These are phyloP conservation scores for Dreissena polymorpha DNA, from an alignment of 1,140 invertebrate species.

Conservation along the genomic window DNA sequence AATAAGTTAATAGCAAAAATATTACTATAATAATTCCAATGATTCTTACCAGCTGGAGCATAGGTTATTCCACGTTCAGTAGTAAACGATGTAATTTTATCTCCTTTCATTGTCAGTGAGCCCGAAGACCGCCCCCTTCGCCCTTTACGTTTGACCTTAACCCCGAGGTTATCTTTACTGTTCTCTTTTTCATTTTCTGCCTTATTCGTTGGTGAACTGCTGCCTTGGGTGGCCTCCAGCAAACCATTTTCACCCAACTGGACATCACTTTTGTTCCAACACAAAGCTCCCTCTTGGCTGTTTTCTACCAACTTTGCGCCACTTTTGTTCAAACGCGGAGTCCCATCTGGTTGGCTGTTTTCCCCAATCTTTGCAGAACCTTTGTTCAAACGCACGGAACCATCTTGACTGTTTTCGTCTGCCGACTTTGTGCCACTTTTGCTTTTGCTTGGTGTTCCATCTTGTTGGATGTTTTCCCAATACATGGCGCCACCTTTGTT, in stretches of 20 bases:
- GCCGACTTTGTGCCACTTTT: too few species aligned
- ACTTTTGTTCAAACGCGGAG: background rate
- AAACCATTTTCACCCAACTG: background rate
- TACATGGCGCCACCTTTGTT: too few species aligned
- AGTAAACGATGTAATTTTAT: slow-evolving; percentile 50
- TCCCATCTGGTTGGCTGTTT: background rate
- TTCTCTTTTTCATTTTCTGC: slow-evolving; percentile 43
- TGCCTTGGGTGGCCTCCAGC: background rate
- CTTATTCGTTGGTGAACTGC: background rate
- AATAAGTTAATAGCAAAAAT: too few species aligned
- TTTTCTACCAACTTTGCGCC: too few species aligned
- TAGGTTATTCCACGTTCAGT: slow-evolving; percentile 50
- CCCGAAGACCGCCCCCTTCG: slow-evolving; percentile 43
- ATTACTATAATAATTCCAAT: too few species aligned
- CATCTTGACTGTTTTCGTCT: background rate
- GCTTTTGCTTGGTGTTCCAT: too few species aligned
- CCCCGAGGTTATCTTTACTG: slow-evolving; percentile 42
- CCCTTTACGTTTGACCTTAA: slow-evolving; percentile 48
- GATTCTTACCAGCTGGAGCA: slow-evolving; percentile 46
- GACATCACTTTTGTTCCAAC: background rate
- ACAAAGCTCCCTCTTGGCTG: background rate
- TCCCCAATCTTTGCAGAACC: background rate
- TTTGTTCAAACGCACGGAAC: background rate
- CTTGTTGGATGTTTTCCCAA: too few species aligned
- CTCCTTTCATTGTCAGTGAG: slow-evolving; percentile 54